Evolutionary conservation across 2,888 invertebrate species (phyloP), one percentile per base, ranked within the genome.

Genomic region (Plutella xylostella): DNA sequence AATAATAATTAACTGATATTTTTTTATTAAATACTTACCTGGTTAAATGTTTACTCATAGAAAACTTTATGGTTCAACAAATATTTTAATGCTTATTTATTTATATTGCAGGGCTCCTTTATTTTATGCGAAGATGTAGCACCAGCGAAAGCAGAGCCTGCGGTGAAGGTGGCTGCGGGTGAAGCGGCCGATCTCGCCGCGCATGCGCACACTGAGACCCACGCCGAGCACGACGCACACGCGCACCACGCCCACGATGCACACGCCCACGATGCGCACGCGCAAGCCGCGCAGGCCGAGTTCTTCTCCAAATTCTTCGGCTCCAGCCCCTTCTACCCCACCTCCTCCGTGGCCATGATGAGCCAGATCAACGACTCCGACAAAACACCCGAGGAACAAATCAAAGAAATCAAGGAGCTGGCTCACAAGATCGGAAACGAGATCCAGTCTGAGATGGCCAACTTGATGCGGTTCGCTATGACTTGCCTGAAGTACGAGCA

Each of bases 401-500:
- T 80, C 1, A 65, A 70, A 53, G 76, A 71, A 15, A 76, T 82
- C 19, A 76, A 82, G 51, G 64, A 65, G 52, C 63, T 73, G 35
- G 73, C 79, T 0, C 64, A 65, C 31, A 62, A 72, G 43, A 77
- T 82, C 12, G 63, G 70, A 9, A 52, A 61, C 21, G 63, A 63
- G 2, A 68, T 79, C 33, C 65, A 77, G 50, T 70, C 54, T 45
- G 80, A 83, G 59, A 67, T 82, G 69, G 66, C 61, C 2, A 71
- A 69, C 38, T 60, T 82, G 4, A 55, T 79, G 0, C 48, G 67
- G 1, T 72, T 65, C 38, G 77, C 73, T 2, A 48, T 78, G n/a
- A 57, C 49, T 31, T n/a, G n/a, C n/a, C n/a, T n/a, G n/a, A 50
- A 56, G 11, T 50, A 44, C 1, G 64, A 68, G n/a, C 67, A 65